These are phyloP conservation scores for Anser cygnoides DNA, from an alignment of 2,113 vertebrate species.

Conservation along the genomic window DNA sequence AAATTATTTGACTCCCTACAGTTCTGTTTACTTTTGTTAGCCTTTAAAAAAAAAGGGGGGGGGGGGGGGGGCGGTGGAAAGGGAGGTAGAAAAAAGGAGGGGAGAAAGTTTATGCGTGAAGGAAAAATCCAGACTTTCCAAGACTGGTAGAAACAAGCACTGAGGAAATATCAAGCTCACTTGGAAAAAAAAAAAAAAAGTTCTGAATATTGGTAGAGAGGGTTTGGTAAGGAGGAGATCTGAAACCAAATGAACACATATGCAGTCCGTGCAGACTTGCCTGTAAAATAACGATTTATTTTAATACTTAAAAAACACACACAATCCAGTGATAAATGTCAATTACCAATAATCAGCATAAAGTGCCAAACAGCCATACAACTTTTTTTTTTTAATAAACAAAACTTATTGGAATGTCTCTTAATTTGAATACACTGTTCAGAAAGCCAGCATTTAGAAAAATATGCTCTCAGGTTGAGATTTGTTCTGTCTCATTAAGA, in stretches of 20 bases:
- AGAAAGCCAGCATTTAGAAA: conserved; percentile 66
- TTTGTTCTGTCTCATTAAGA: conserved; percentile 36
- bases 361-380: conserved; percentile 98
- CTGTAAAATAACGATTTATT: conserved; percentile 96
- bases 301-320: conserved; percentile 86
- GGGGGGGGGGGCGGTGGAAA: too few relatives aligned
- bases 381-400: conserved; percentile 82
- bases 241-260: conserved; percentile 6
- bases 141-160: not conserved
- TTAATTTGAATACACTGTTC: conserved; percentile 69
- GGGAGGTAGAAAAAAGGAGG: not conserved
- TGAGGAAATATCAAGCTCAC: not conserved
- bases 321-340: conserved; percentile 98
- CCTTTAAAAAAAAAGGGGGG: rapidly evolving
- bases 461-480: conserved; percentile 59
- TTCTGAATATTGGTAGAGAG: not conserved
- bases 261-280: conserved; percentile 68
- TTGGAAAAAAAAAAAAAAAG: rapidly evolving
- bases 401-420: conserved; percentile 83
- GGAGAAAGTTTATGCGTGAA: not conserved
- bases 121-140: not conserved
- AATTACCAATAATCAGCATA: conserved; percentile 95
- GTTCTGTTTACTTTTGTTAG: not conserved
- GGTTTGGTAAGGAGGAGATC: not conserved
- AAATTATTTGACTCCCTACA: not conserved